Conservation (phyloP, 1,140 invertebrate species). For the Schlechtendalia chinensis region DNA sequence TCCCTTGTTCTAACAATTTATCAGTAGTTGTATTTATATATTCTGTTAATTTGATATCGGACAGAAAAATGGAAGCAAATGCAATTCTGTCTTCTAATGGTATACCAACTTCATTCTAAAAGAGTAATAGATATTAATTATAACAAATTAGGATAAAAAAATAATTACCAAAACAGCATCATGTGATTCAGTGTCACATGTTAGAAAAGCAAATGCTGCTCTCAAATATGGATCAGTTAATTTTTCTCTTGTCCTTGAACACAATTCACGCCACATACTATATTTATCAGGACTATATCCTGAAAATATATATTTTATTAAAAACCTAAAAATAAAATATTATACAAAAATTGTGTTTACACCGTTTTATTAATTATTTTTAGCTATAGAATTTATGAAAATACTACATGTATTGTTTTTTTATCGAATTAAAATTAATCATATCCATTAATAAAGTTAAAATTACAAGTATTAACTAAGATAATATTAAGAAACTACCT, state of each 20-base stretch:
- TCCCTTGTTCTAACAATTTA: conserved; percentile 71
- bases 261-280: conserved; percentile 80
- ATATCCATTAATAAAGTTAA: no score
- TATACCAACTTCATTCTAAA: conserved; percentile 75
- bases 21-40: conserved; percentile 73
- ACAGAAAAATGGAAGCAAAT: conserved; percentile 88
- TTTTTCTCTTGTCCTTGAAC: conserved; percentile 67
- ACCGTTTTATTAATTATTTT: no score
- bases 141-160: background rate
- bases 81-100: conserved; percentile 84
- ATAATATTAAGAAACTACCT: no score
- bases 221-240: conserved; percentile 85
- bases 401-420: no score
- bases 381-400: no score
- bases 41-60: conserved; percentile 75
- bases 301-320: conserved; percentile 54
- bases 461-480: no score
- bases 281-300: conserved; percentile 81
- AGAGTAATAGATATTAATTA: conserved; percentile 53
- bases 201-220: conserved; percentile 89
- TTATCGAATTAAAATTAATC: no score
- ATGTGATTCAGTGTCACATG: conserved; percentile 74
- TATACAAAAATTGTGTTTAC: no score
- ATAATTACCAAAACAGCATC: conserved; percentile 72
- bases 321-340: no score